Evolutionary conservation across 2,888 invertebrate genomes (phyloP).

Genomic region (Crioceris asparagi): DNA sequence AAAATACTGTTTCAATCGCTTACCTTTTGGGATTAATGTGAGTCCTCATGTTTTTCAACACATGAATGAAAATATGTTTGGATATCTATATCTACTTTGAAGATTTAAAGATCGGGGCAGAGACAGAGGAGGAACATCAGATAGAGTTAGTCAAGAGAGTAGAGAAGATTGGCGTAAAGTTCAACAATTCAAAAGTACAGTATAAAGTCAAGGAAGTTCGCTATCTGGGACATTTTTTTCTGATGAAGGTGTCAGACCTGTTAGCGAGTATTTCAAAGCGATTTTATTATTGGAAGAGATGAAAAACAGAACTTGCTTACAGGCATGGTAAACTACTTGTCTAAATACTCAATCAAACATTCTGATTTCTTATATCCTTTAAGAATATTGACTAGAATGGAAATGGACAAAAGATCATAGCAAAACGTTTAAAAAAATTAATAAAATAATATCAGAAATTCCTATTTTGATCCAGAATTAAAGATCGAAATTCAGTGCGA

Average conservation of each 20-base stretch:
- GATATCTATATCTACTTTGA: conserved; percentile 18
- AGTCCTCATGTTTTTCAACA: too few relatives aligned
- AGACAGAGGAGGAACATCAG: conserved; percentile 17
- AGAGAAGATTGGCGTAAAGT: conserved; percentile 19
- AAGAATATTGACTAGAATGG: conserved; percentile 18
- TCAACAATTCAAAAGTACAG: conserved; percentile 22
- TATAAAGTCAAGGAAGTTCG: conserved; percentile 21
- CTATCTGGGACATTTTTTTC: conserved; percentile 23
- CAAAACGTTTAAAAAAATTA: conserved; percentile 15
- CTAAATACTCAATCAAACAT: too few relatives aligned
- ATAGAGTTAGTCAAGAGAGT: conserved; percentile 16
- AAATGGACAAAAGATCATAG: conserved; percentile 16
- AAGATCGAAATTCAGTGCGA: conserved; percentile 17
- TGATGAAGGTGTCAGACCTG: too few relatives aligned
- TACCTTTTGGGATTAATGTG: too few relatives aligned
- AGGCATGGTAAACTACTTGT: too few relatives aligned
- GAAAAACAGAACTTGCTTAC: too few relatives aligned
- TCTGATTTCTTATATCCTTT: conserved; percentile 13
- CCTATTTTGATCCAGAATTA: conserved; percentile 16
- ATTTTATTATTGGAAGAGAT: too few relatives aligned
- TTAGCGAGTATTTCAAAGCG: too few relatives aligned
- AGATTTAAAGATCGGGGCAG: conserved; percentile 14
- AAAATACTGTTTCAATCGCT: too few relatives aligned
- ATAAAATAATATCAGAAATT: conserved; percentile 17
- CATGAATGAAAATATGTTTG: background rate